Base-by-base conservation (phyloP, 2,888 invertebrate species). In the Erebia palarica region DNA sequence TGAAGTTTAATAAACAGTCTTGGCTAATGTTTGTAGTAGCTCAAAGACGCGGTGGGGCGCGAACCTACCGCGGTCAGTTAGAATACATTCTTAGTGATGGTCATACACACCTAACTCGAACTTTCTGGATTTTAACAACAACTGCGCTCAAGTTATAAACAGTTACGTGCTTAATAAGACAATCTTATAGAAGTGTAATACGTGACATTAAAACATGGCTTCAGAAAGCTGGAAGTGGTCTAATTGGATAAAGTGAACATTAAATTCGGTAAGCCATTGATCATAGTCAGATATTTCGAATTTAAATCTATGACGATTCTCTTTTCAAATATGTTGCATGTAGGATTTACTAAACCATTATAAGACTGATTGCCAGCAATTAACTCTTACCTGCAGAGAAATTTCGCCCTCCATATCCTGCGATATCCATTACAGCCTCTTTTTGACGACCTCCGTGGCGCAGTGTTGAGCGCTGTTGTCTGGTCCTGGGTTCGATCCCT, bases 11-110 rank as follows among this genome's bases (percentile, higher is more conserved):
- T 16, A 14, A 47, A 49, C 21, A 49, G 27, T 27, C 57, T 68
- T 63, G 68, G 58, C 70, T 74, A 47, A 36, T 65, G 70, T 68
- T 68, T 63, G 59, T 51, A 68, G 57, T 42, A 55, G 67, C 57
- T 64, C 27, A 47, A 66, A 72, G 63, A 49, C 14, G 65, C 42
- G 68, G 70, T 70, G 74, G 74, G 72, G 70, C 72, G 74, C 66
- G 70, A 55, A 68, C 66, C 21, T 44, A 58, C 59, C 63, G 60
- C 59, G 74, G 74, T 72, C 74, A 74, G 74, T 74, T 68, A 49
- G 58, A 65, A 68, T 42, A 69, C 63, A 68, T 68, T 70, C 72
- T 72, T 64, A 72, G 72, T 57, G 68, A 74, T 69, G 72, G 70
- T 68, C 70, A 72, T 69, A 72, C 72, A 68, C 66, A 59, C 60